Evolutionary conservation across 2,888 invertebrate species (phyloP).

Genomic region (Metacarcinus magister): DNA sequence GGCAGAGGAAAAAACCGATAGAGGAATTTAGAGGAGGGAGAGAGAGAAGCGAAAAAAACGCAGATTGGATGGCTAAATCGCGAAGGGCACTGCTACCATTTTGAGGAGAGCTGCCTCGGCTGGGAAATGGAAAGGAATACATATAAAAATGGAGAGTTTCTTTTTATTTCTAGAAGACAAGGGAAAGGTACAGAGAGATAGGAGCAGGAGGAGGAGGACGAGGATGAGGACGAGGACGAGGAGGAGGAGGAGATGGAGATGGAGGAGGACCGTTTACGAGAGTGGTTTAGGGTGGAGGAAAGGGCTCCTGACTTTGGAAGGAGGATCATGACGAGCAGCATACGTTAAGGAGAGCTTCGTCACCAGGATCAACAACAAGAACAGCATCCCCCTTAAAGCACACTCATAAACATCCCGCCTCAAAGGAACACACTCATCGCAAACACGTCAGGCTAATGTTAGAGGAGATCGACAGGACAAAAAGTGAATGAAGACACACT

Average conservation of each 20-base stretch:
- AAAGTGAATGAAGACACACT: background rate
- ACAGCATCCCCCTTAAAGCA: background rate
- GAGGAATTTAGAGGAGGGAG: background rate
- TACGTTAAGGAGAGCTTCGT: background rate
- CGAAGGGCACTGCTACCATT: background rate
- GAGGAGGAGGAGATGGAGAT: background rate
- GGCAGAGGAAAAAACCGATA: no score
- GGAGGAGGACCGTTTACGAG: no score
- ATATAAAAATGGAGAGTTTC: background rate
- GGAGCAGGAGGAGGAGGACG: background rate
- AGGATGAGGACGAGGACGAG: background rate
- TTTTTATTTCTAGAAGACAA: background rate
- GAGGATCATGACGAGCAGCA: background rate
- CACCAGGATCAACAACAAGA: background rate
- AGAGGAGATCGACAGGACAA: background rate
- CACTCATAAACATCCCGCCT: background rate
- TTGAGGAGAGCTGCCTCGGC: slow-evolving; percentile 9
- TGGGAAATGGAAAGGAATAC: background rate
- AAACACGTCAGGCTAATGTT: background rate
- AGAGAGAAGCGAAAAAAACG: background rate
- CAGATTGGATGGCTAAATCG: slow-evolving; percentile 34
- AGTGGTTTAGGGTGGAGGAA: background rate
- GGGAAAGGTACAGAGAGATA: background rate
- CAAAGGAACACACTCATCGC: background rate
- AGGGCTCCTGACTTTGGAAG: background rate